These are phyloP conservation scores for Tautogolabrus adspersus DNA, from an alignment of 2,113 vertebrate species.

Conservation along the genomic window DNA sequence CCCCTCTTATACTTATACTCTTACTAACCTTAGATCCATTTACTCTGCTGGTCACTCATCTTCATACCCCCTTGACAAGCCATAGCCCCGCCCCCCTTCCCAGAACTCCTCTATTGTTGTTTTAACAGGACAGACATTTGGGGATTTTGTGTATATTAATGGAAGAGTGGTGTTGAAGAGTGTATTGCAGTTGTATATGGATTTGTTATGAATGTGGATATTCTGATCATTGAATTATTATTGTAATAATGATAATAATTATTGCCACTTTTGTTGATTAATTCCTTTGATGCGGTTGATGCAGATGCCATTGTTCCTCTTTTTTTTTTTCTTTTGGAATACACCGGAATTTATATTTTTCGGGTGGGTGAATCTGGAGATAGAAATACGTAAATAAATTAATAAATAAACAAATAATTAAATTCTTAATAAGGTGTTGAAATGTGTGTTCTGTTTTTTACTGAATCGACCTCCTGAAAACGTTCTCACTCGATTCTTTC, in stretches of 20 bases:
- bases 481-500: background rate
- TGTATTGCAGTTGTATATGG: slow-evolving; percentile 86
- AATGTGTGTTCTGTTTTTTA: slow-evolving; percentile 50
- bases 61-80: slow-evolving; percentile 84
- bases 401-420: slow-evolving; percentile 86
- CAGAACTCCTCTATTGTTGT: slow-evolving; percentile 76
- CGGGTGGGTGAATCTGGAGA: slow-evolving; percentile 85
- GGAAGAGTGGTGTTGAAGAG: slow-evolving; percentile 86
- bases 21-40: slow-evolving; percentile 71
- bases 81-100: slow-evolving; percentile 76
- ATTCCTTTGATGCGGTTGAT: slow-evolving; percentile 81
- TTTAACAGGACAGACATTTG: slow-evolving; percentile 85
- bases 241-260: slow-evolving; percentile 85
- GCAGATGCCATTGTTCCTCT: slow-evolving; percentile 77
- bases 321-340: slow-evolving; percentile 73
- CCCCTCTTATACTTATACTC: slow-evolving; percentile 77
- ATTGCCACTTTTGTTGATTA: slow-evolving; percentile 83
- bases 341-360: slow-evolving; percentile 88
- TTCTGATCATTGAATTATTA: slow-evolving; percentile 85
- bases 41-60: slow-evolving; percentile 73
- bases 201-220: slow-evolving; percentile 89
- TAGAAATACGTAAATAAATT: slow-evolving; percentile 85
- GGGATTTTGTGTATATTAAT: slow-evolving; percentile 86
- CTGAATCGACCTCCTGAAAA: background rate
- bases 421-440: slow-evolving; percentile 78